Evolutionary conservation across 2,113 vertebrate species (phyloP).

Genomic region (Tricholaema leucomelas): DNA sequence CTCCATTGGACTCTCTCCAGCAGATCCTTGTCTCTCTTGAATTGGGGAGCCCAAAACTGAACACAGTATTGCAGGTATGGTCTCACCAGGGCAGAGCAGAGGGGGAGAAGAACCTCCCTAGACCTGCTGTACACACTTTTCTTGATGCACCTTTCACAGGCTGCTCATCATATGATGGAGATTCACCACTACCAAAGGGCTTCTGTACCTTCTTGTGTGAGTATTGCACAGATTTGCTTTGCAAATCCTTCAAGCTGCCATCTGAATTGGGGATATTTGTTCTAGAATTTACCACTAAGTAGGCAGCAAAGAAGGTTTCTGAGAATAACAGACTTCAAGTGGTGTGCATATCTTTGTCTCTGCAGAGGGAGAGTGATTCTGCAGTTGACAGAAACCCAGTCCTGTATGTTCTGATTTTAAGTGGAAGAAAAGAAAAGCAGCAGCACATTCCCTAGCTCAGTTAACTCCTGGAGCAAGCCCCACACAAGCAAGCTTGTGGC

Average conservation of each 20-base stretch:
- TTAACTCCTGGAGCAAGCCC: background rate
- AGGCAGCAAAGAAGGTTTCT: too few species aligned
- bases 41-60: too few species aligned
- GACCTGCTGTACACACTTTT: too few species aligned
- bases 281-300: background rate
- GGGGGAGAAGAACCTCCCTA: too few species aligned
- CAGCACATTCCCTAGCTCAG: background rate
- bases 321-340: background rate
- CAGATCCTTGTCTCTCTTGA: too few species aligned
- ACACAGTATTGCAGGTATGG: too few species aligned
- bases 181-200: background rate
- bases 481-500: background rate
- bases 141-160: too few species aligned
- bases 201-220: background rate
- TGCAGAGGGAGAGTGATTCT: background rate
- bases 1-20: too few species aligned
- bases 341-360: background rate
- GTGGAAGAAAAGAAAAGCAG: background rate
- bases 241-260: background rate
- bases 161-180: background rate
- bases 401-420: background rate
- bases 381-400: background rate
- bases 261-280: background rate
- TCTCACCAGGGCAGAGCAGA: too few species aligned
- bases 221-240: background rate